Evolutionary conservation across 2,888 invertebrate genomes (phyloP).

Genomic region (Drosophila algonquin): DNA sequence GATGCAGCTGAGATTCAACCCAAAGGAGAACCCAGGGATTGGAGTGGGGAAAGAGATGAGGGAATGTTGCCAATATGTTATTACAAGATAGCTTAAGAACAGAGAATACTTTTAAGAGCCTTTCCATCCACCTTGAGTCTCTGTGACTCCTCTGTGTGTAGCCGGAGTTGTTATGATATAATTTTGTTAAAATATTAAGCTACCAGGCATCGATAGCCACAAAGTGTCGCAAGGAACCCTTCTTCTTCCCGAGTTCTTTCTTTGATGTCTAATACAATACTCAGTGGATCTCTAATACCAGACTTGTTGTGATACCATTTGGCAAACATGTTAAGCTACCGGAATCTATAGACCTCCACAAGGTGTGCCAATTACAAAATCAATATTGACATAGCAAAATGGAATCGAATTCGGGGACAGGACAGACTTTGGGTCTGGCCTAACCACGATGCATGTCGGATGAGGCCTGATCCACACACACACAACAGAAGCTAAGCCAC

Average conservation of each 20-base stretch:
- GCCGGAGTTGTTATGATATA: not conserved
- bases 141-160: not conserved
- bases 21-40: not conserved
- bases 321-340: constrained; percentile 23
- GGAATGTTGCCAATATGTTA: not conserved
- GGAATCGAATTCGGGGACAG: constrained; percentile 42
- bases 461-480: constrained; percentile 18
- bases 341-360: constrained; percentile 27
- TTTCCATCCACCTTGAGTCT: constrained; percentile 6
- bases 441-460: constrained; percentile 35
- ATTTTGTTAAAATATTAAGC: not conserved
- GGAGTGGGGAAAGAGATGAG: not conserved
- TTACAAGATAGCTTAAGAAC: not conserved
- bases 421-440: constrained; percentile 32
- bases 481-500: constrained; percentile 50
- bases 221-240: not conserved
- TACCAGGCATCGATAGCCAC: not conserved
- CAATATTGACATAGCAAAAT: constrained; percentile 63
- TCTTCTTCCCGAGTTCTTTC: not conserved
- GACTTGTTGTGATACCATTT: constrained; percentile 29
- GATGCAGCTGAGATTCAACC: constrained; percentile 56
- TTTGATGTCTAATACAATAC: not conserved
- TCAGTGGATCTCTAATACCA: not conserved
- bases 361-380: constrained; percentile 66
- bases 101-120: not conserved